A percentile compares a stretch with the other conserved stretches of the same genome.
These are phyloP conservation scores for Hipposideros armiger DNA, from an alignment of 2,113 vertebrate genomes.

Conservation along the genomic window DNA sequence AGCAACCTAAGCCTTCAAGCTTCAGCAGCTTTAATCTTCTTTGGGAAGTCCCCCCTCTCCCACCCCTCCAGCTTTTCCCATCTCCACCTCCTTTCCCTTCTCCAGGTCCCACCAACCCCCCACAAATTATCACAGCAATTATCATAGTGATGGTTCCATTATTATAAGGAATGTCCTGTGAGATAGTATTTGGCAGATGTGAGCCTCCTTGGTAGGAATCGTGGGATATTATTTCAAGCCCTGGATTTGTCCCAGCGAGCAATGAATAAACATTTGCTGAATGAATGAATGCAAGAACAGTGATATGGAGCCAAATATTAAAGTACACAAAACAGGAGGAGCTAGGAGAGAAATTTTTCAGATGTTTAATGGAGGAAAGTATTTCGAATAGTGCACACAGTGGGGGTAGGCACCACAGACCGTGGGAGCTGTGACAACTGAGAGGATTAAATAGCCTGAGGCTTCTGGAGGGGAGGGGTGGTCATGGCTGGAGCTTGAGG, in stretches of 20 bases:
- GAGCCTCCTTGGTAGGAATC: not conserved
- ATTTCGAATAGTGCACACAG: not conserved
- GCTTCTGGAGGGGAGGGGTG: not conserved
- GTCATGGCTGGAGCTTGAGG: not conserved
- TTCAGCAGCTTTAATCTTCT: not conserved
- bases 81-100: not conserved
- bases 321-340: not conserved
- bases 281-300: not conserved
- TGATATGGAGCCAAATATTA: not conserved
- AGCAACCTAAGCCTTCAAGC: not conserved
- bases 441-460: not conserved
- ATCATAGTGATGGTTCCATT: not conserved
- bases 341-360: not conserved
- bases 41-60: not conserved
- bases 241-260: not conserved
- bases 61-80: not conserved
- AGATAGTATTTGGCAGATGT: not conserved
- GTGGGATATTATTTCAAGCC: not conserved
- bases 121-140: not conserved
- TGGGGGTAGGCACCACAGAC: not conserved
- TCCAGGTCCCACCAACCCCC: not conserved
- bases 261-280: not conserved
- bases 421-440: not conserved
- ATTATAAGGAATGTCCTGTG: not conserved
- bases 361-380: not conserved